Evolutionary conservation across 2,888 invertebrate genomes (phyloP).

Genomic region (Platyscelio sp.): DNA sequence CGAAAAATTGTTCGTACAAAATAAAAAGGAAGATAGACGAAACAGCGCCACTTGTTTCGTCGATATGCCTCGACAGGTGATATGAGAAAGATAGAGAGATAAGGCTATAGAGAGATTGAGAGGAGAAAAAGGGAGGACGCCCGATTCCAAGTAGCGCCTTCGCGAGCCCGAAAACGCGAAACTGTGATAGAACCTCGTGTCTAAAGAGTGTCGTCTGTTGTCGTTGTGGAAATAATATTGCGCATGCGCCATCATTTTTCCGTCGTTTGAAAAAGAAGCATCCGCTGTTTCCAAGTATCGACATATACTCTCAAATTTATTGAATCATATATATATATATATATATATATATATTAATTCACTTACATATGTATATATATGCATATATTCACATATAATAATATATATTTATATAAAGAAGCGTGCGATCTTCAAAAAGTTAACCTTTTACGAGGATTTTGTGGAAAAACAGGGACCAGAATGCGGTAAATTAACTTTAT

Average conservation of each 20-base stretch:
- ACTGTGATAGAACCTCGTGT: conserved; percentile 84
- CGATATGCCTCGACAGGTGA: conserved; percentile 23
- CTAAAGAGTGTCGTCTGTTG: conserved; percentile 74
- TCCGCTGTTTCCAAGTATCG: conserved; percentile 55
- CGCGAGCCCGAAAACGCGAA: conserved; percentile 74
- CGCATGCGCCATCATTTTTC: conserved; percentile 65
- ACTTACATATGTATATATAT: conserved; percentile 63
- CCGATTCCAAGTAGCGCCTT: conserved; percentile 60
- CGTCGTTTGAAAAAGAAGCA: conserved; percentile 55
- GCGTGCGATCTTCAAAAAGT: conserved; percentile 35
- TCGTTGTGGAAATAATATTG: conserved; percentile 62
- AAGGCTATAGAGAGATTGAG: no score
- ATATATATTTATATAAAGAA: conserved; percentile 63
- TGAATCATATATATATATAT: conserved; percentile 60
- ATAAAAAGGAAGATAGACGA: not conserved
- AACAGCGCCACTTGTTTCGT: conserved; percentile 11
- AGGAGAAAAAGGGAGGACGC: conserved; percentile 20
- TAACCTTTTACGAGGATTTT: conserved; percentile 50
- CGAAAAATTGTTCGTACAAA: not conserved
- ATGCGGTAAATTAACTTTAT: conserved; percentile 40
- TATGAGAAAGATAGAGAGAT: conserved; percentile 33
- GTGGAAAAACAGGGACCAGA: conserved; percentile 67
- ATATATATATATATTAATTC: conserved; percentile 69
- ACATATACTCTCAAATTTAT: conserved; percentile 61
- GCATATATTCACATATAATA: conserved; percentile 65